Evolutionary conservation across 2,888 invertebrate genomes (phyloP).

Genomic region (Halocaridina rubra): DNA sequence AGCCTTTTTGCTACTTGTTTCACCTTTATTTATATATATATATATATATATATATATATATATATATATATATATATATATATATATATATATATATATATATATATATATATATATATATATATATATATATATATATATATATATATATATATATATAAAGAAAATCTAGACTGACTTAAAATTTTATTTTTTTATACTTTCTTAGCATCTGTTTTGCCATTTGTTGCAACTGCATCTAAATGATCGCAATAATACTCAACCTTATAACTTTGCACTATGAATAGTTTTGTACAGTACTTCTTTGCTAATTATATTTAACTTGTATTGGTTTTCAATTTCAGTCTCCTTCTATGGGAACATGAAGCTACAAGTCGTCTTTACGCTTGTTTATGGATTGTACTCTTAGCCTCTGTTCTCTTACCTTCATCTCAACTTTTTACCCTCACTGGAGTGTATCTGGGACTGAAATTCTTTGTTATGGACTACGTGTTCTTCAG

Average conservation of each 20-base stretch:
- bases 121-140: not conserved
- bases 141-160: not conserved
- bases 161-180: too few relatives aligned
- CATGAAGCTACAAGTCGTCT: conserved; percentile 62
- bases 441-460: conserved; percentile 56
- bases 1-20: too few relatives aligned
- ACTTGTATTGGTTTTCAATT: too few relatives aligned
- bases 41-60: too few relatives aligned
- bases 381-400: conserved; percentile 53
- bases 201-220: too few relatives aligned
- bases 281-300: too few relatives aligned
- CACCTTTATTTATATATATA: too few relatives aligned
- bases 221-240: too few relatives aligned
- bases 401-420: conserved; percentile 65
- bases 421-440: conserved; percentile 47
- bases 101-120: not conserved
- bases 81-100: not conserved
- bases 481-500: conserved; percentile 70
- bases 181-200: not conserved
- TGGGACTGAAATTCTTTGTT: conserved; percentile 70
- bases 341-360: conserved; percentile 63
- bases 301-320: too few relatives aligned
- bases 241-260: too few relatives aligned
- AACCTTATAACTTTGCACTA: too few relatives aligned
- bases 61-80: too few relatives aligned